Conservation (phyloP, 1,140 invertebrate genomes). For the Heliconius hewitsoni region DNA sequence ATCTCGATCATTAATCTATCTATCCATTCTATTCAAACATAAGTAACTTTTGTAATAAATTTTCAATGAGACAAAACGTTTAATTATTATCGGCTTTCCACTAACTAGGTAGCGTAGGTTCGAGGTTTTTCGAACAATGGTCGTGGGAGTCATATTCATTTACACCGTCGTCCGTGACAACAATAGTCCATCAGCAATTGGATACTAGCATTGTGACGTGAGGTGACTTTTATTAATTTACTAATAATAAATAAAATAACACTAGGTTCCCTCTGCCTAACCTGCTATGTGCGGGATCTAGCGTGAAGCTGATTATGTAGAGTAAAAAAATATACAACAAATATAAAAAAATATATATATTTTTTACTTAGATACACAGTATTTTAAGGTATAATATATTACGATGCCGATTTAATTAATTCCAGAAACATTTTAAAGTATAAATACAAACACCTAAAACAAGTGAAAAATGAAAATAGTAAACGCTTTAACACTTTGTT, state of each 20-base stretch:
- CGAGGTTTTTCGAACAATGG: constrained; percentile 49
- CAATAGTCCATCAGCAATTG: constrained; percentile 40
- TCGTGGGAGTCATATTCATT: constrained; percentile 45
- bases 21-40: neutral
- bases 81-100: constrained; percentile 10
- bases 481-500: constrained; percentile 16
- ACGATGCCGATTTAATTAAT: neutral
- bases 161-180: constrained; percentile 24
- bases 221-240: constrained; percentile 17
- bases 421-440: neutral
- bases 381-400: no score
- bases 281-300: no score
- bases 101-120: constrained; percentile 39
- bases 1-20: neutral
- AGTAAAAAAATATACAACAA: no score
- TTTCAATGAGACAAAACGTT: neutral
- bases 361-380: no score
- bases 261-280: no score
- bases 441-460: neutral
- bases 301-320: no score
- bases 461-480: neutral
- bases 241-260: neutral
- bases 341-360: no score
- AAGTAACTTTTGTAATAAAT: neutral
- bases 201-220: constrained; percentile 24